These are phyloP conservation scores for Ophion obscuratus DNA, from an alignment of 2,888 invertebrate species.

Conservation along the genomic window DNA sequence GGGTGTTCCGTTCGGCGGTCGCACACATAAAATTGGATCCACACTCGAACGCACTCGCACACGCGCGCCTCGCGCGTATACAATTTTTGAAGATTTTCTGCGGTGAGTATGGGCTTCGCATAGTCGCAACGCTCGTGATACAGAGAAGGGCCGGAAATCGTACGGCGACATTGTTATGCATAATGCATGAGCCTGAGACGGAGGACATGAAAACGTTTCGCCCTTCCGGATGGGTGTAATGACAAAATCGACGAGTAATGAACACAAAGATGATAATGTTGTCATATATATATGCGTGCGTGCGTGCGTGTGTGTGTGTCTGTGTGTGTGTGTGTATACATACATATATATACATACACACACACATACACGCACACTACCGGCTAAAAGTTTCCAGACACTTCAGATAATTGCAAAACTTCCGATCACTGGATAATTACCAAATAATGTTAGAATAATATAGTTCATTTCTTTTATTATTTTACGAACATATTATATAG, in stretches of 20 bases:
- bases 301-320: too few species aligned
- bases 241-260: slow-evolving; percentile 26
- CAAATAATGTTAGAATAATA: too few species aligned
- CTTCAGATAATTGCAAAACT: too few species aligned
- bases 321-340: neutral
- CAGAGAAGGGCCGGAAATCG: slow-evolving; percentile 49
- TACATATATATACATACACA: neutral
- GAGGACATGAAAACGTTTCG: slow-evolving; percentile 32
- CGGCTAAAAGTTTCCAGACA: too few species aligned
- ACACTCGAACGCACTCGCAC: slow-evolving; percentile 6
- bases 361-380: too few species aligned
- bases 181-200: slow-evolving; percentile 41
- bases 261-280: slow-evolving; percentile 23
- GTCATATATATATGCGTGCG: slow-evolving; percentile 14
- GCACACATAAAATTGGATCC: slow-evolving; percentile 14
- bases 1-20: neutral
- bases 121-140: slow-evolving; percentile 21
- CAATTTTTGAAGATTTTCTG: slow-evolving; percentile 25
- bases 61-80: slow-evolving; percentile 2
- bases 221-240: slow-evolving; percentile 27
- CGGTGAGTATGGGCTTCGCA: slow-evolving; percentile 9
- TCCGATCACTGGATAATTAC: too few species aligned
- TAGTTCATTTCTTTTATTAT: too few species aligned
- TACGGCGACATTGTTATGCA: slow-evolving; percentile 33
- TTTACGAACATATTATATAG: too few species aligned